Evolutionary conservation across 2,888 invertebrate species (phyloP).

Genomic region (Anagyrus pseudococci): DNA sequence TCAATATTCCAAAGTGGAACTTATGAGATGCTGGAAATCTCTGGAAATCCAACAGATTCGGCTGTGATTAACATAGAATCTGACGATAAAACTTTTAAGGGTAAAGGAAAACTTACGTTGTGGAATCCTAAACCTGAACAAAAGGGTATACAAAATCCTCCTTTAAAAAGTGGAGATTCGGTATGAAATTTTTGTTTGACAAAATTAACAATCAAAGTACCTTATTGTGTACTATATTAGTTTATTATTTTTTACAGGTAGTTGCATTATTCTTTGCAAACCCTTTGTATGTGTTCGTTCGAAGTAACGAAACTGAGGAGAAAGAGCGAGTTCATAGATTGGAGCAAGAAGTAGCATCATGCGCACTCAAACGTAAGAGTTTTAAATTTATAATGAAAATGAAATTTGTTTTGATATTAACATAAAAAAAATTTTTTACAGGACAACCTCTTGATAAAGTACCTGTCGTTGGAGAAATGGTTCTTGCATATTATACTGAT

Average conservation of each 20-base stretch:
- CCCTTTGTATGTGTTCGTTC: slow-evolving; percentile 46
- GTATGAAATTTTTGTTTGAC: no score
- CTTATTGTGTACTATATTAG: no score
- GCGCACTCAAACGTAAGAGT: slow-evolving; percentile 45
- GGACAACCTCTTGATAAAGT: slow-evolving; percentile 43
- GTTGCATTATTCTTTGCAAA: no score
- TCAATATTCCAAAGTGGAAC: no score
- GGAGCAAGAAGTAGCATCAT: slow-evolving; percentile 49
- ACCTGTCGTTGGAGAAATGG: slow-evolving; percentile 50
- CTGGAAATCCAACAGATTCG: slow-evolving; percentile 3
- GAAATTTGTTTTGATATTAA: neutral
- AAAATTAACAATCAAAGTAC: no score
- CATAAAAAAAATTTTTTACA: slow-evolving; percentile 14
- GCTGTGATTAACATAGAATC: neutral
- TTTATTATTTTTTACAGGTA: no score
- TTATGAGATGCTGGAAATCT: neutral
- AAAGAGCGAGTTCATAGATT: slow-evolving; percentile 44
- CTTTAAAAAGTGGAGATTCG: no score
- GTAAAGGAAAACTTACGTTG: slow-evolving; percentile 41
- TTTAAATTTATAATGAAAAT: neutral
- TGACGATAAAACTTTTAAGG: neutral
- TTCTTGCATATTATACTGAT: slow-evolving; percentile 50
- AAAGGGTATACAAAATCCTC: slow-evolving; percentile 43
- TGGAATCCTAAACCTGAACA: slow-evolving; percentile 49
- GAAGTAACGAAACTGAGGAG: slow-evolving; percentile 43